Conservation (phyloP, 2,113 vertebrate species). For the Xiphophorus maculatus region DNA sequence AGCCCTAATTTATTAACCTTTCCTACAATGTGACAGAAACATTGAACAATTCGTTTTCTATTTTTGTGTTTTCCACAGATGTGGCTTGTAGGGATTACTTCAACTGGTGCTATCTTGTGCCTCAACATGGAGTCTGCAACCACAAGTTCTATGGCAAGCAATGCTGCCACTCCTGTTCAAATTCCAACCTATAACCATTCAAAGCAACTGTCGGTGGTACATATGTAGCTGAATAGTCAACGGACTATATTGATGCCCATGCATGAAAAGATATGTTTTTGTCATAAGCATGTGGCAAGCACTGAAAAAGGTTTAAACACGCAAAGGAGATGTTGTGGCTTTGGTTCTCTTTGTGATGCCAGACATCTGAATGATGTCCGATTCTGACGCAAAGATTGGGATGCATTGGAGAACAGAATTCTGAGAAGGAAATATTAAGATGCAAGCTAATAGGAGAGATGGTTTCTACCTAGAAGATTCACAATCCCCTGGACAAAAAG, state of each 20-base stretch:
- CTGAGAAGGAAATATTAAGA: conserved; percentile 40
- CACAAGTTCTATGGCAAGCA: conserved; percentile 87
- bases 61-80: conserved; percentile 45
- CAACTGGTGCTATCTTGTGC: conserved; percentile 87
- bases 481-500: conserved; percentile 29
- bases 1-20: not conserved
- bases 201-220: conserved; percentile 27
- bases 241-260: conserved; percentile 42
- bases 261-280: conserved; percentile 53
- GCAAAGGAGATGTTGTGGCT: conserved; percentile 39
- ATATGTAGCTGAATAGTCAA: conserved; percentile 43
- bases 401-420: conserved; percentile 44
- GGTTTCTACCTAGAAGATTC: not conserved
- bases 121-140: conserved; percentile 84
- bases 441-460: conserved; percentile 39
- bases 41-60: not conserved
- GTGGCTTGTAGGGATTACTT: conserved; percentile 74
- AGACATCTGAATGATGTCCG: conserved; percentile 66
- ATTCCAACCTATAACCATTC: conserved; percentile 81
- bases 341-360: conserved; percentile 60
- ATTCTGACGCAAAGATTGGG: conserved; percentile 55
- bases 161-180: conserved; percentile 87
- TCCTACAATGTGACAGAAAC: not conserved
- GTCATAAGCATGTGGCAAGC: conserved; percentile 49
- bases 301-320: conserved; percentile 58